These are phyloP conservation scores for Cerastis rubricosa DNA, from an alignment of 2,888 invertebrate genomes.

Conservation along the genomic window DNA sequence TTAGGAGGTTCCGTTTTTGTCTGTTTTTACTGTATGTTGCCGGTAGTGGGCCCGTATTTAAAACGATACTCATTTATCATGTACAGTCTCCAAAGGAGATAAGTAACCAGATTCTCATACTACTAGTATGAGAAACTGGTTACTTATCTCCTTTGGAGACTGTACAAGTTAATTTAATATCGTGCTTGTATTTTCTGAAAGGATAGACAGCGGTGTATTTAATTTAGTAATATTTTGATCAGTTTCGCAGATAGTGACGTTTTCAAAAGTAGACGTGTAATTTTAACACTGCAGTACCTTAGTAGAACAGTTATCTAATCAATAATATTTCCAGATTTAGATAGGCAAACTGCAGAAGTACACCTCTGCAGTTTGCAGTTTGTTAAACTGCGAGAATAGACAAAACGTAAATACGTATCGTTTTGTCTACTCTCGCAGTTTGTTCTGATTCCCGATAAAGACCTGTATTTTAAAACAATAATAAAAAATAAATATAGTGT, in stretches of 20 bases:
- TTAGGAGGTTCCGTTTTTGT: slow-evolving; percentile 29
- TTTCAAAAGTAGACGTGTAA: neutral
- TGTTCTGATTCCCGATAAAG: neutral
- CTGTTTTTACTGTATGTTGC: neutral
- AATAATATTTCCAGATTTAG: neutral
- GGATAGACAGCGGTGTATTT: neutral
- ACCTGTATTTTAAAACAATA: slow-evolving; percentile 12
- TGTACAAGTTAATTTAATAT: neutral
- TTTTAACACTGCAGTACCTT: too few species aligned
- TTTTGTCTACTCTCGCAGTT: slow-evolving; percentile 3
- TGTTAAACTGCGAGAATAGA: too few species aligned
- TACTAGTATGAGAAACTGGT: too few species aligned
- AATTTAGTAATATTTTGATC: neutral
- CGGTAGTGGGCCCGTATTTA: neutral
- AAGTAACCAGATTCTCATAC: too few species aligned
- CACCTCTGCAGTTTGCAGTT: too few species aligned
- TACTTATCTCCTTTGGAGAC: too few species aligned
- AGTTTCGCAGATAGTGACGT: neutral
- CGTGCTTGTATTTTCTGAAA: neutral
- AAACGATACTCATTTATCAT: neutral
- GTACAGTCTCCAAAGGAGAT: too few species aligned
- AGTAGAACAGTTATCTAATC: neutral
- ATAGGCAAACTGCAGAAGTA: neutral
- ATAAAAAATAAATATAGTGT: neutral
- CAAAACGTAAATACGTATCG: neutral